Evolutionary conservation across 2,113 vertebrate genomes (phyloP).

Genomic region (Odocoileus hemionus): DNA sequence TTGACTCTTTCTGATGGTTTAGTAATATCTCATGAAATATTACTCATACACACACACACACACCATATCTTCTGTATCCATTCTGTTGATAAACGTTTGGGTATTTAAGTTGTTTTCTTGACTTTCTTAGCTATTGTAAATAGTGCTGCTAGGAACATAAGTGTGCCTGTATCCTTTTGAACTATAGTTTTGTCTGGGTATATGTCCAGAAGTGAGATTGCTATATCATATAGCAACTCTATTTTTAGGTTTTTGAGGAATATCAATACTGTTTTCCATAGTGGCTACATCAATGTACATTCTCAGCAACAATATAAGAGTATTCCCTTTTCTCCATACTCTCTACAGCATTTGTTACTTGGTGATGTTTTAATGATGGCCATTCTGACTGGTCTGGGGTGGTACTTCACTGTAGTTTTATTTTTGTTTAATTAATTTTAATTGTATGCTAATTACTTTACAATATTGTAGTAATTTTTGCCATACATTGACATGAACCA

Average conservation of each 20-base stretch:
- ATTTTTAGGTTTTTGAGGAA: neutral
- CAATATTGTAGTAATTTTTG: too few species aligned
- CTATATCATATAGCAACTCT: neutral
- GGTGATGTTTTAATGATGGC: neutral
- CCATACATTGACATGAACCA: too few species aligned
- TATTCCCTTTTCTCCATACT: neutral
- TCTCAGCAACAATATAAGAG: neutral
- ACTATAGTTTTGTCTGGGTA: neutral
- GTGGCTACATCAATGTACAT: neutral
- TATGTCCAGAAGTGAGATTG: neutral
- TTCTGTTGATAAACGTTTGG: neutral
- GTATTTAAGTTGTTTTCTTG: neutral
- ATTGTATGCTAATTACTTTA: too few species aligned
- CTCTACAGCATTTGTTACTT: neutral
- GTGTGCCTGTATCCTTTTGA: neutral
- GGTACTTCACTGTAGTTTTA: neutral
- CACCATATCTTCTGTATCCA: neutral
- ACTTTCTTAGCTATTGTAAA: neutral
- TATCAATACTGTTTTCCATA: neutral
- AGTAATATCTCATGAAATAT: neutral
- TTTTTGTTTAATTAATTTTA: too few species aligned
- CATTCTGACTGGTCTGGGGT: neutral
- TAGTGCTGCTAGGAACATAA: neutral
- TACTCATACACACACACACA: neutral
- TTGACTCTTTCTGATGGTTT: neutral